A percentile compares a stretch with the other conserved stretches of the same genome.
These are phyloP conservation scores for Mesodorylaimus sp. DNA, from an alignment of 2,888 invertebrate species.

Conservation along the genomic window DNA sequence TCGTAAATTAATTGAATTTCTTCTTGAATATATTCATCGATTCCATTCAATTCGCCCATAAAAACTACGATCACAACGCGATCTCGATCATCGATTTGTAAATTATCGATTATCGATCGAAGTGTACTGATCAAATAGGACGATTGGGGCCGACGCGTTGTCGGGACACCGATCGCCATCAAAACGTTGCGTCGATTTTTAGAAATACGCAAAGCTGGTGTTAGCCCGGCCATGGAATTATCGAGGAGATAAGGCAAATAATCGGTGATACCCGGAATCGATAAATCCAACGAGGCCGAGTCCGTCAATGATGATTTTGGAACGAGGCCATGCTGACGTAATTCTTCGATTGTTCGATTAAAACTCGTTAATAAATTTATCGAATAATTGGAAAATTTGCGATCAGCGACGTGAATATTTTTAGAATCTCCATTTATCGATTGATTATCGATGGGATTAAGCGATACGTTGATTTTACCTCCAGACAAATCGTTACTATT, in stretches of 20 bases:
- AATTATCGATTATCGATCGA: constrained; percentile 28
- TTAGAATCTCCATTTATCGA: too few relatives aligned
- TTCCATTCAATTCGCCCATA: neutral
- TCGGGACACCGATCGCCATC: constrained; percentile 32
- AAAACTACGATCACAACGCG: constrained; percentile 25
- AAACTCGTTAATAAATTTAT: too few relatives aligned
- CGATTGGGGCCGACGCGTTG: constrained; percentile 26
- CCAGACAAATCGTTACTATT: too few relatives aligned
- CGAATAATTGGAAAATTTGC: too few relatives aligned
- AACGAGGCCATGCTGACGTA: neutral
- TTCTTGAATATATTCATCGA: neutral
- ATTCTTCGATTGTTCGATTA: too few relatives aligned
- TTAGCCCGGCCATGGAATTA: neutral
- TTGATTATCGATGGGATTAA: too few relatives aligned
- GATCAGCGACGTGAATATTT: too few relatives aligned
- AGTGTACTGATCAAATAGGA: constrained; percentile 30
- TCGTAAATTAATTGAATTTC: constrained; percentile 1
- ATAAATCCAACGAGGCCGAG: constrained; percentile 3
- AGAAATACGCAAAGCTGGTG: neutral
- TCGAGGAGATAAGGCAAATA: constrained; percentile 8
- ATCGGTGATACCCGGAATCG: constrained; percentile 9
- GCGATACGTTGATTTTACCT: too few relatives aligned
- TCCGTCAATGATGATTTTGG: neutral
- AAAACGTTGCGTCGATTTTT: constrained; percentile 16
- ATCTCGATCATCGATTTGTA: constrained; percentile 25